phyloP scores from a whole-genome alignment of 2,113 vertebrate species.

The Sus scrofa region T2T-Sscrofa CM000830.6:12299501-12300000 shows the following conservation, averaged over 20 bases:
- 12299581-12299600: not conserved
- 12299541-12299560: not conserved
- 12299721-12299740: slow-evolving; percentile 12
- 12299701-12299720: not conserved
- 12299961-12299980: not conserved
- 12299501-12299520: not conserved
- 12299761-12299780: not conserved
- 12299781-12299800: not conserved
- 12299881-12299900: not conserved
- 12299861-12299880: not conserved
- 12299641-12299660: not conserved
- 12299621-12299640: not conserved
- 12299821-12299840: not conserved
- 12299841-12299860: not conserved
- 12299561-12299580: not conserved
- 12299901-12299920: not conserved
- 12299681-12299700: not conserved
- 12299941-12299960: not conserved
- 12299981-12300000: slow-evolving; percentile 6
- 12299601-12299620: not conserved
- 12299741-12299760: not conserved
- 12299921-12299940: not conserved
- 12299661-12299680: not conserved
- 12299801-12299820: not conserved
- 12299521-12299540: not conserved